Percentiles rank a stretch among this genome's conserved stretches.
These are phyloP conservation scores for Thermophis baileyi DNA, from an alignment of 2,113 vertebrate species.

Conservation along the genomic window DNA sequence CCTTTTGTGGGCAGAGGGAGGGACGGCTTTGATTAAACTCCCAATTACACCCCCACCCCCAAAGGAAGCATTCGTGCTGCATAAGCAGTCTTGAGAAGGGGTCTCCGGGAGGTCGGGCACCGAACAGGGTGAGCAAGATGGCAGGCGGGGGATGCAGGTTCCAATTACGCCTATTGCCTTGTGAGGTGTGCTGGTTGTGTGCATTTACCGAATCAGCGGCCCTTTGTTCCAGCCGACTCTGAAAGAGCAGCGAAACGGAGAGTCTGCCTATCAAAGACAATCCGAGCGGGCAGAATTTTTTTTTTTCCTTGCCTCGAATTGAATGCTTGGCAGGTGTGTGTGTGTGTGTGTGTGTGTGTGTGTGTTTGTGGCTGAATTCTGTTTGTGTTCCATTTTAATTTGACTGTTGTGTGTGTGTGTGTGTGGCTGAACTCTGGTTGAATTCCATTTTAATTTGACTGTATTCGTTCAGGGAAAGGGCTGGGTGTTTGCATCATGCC, in stretches of 20 bases:
- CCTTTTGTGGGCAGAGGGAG: background rate
- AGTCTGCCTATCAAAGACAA: background rate
- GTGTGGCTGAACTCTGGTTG: background rate
- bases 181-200: background rate
- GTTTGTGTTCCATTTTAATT: too few species aligned
- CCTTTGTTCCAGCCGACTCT: background rate
- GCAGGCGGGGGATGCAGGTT: background rate
- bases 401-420: too few species aligned
- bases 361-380: too few species aligned
- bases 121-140: background rate
- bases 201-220: too few species aligned
- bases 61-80: background rate
- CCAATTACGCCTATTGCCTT: background rate
- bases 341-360: too few species aligned
- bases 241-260: background rate
- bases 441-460: background rate
- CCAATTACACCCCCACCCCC: background rate
- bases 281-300: background rate
- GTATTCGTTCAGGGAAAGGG: background rate
- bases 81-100: background rate
- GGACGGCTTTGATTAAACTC: background rate
- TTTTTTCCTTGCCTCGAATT: background rate
- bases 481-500: too few species aligned
- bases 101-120: background rate
- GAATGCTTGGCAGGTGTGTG: background rate